Base-by-base conservation (phyloP, 2,113 vertebrate species). In the Crotalus tigris region DNA sequence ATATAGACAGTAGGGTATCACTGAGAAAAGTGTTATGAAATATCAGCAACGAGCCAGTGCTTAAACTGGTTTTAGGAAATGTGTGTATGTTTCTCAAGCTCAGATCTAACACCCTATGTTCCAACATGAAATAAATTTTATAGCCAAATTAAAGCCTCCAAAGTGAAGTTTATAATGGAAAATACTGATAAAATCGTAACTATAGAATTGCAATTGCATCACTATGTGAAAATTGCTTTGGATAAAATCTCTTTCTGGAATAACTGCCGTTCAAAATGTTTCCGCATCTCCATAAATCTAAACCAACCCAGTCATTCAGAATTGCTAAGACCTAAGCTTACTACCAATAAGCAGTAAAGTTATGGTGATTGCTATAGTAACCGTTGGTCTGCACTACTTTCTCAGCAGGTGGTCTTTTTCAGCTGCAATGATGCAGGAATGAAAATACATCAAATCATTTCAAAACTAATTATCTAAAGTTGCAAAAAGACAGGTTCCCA, bases 281-380 rank as follows among this genome's bases (percentile, higher is more conserved):
- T 95, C 95, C 93, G 95, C 96, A 96, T 97, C 96, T 96, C 95
- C 97, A 98, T 98, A 98, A 98, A 98, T 98, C 97, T 98, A 94
- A 98, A 97, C 96, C 98, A 98, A 98, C 97, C 97, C 97, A 98
- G 98, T 98, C 96, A 97, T 97, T 98, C 98, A 98, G 96, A 98
- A 98, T 97, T 97, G 97, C 97, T 95, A 97, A 97, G 97, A 98
- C 97, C 97, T 97, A 97, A 97, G 96, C 97, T 97, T 97, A 97
- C 96, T 98, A 96, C 96, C 97, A 97, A 97, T 97, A 97, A 98
- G 96, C 98, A 97, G 97, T 98, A 97, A 98, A 98, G 97, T 96
- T 97, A 97, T 97, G 97, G 97, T 97, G 97, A 97, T 97, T 97
- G 98, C 97, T 96, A 96, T 96, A 97, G 97, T 97, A 97, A 97